Conservation (phyloP, 2,888 invertebrate genomes). For the Megalurothrips usitatus region DNA sequence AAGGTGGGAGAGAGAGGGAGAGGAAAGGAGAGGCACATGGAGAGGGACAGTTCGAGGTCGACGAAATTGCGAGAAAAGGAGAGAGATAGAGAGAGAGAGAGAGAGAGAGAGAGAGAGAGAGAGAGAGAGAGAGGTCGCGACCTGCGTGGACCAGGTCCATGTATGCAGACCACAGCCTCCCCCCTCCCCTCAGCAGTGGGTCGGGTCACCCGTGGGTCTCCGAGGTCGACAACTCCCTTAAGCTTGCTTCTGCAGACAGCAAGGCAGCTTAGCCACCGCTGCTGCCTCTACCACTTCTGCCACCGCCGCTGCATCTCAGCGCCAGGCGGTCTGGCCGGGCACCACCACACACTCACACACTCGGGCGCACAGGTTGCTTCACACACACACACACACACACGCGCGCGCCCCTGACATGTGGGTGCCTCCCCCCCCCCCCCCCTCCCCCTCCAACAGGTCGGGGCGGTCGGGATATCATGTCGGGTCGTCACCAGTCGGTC, state of each 20-base stretch:
- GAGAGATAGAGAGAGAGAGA: background rate
- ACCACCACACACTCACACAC: background rate
- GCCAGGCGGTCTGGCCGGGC: constrained; percentile 10
- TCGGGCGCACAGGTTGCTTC: background rate
- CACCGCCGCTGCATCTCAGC: background rate
- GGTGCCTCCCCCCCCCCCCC: no score
- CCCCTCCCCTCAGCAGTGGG: no score
- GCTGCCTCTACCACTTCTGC: background rate
- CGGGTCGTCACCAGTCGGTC: no score
- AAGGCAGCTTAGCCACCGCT: background rate
- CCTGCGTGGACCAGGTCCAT: no score
- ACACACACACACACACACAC: background rate
- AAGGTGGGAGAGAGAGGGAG: background rate
- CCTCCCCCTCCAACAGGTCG: no score
- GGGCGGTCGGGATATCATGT: no score
- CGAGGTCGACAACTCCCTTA: background rate
- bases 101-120: constrained; percentile 16
- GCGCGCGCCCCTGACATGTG: background rate
- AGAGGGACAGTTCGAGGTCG: no score
- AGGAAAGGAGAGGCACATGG: background rate
- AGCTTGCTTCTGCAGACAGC: background rate
- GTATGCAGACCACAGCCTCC: no score
- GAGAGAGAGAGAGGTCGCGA: background rate
- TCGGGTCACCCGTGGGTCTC: background rate
- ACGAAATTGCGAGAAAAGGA: no score